These are phyloP conservation scores for Scaptomyza reducta DNA, from an alignment of 2,888 invertebrate species.

Conservation along the genomic window DNA sequence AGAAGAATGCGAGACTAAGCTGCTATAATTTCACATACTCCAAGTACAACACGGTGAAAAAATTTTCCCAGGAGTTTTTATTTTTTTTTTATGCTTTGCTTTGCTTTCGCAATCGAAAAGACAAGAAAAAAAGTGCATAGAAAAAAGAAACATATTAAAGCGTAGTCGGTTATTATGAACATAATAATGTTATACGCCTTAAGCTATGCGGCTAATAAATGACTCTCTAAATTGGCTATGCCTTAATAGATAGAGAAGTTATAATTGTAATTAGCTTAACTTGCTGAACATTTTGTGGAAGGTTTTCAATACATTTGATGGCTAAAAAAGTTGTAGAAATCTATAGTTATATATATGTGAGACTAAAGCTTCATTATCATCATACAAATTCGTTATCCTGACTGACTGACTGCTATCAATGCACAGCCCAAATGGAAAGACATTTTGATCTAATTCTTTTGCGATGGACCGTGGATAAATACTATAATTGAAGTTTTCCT, in stretches of 20 bases:
- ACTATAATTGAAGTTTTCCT: too few relatives aligned
- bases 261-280: background rate
- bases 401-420: too few relatives aligned
- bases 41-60: slow-evolving; percentile 26
- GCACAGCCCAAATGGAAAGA: too few relatives aligned
- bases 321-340: too few relatives aligned
- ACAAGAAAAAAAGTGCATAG: slow-evolving; percentile 9
- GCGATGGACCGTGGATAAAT: too few relatives aligned
- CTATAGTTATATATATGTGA: too few relatives aligned
- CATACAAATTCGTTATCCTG: too few relatives aligned
- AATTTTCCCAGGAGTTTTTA: slow-evolving; percentile 56
- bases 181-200: slow-evolving; percentile 15
- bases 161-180: slow-evolving; percentile 5
- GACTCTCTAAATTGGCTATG: slow-evolving; percentile 19
- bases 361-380: too few relatives aligned
- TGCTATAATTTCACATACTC: slow-evolving; percentile 60
- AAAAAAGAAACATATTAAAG: slow-evolving; percentile 20
- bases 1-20: slow-evolving; percentile 49
- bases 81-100: slow-evolving; percentile 13
- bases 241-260: background rate
- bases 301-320: background rate
- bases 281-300: background rate
- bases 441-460: too few relatives aligned
- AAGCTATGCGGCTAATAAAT: slow-evolving; percentile 5
- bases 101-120: slow-evolving; percentile 14